Evolutionary conservation across 2,113 vertebrate genomes (phyloP).

Genomic region (Xyliphius kryptos): DNA sequence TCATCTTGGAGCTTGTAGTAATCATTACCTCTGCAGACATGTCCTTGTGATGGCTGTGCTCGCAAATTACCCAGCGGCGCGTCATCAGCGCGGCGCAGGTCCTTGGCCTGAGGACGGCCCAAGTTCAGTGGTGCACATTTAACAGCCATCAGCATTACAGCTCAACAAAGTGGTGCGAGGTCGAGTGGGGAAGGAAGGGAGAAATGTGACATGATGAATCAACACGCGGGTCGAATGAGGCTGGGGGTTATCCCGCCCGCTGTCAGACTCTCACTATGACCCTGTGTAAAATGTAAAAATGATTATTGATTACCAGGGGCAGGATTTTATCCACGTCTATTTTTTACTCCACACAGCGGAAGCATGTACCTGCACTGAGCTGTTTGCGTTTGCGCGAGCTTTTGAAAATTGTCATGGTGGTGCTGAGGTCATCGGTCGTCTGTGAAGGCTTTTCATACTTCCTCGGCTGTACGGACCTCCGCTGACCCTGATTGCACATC

Average conservation of each 20-base stretch:
- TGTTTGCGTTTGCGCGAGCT: too few species aligned
- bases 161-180: constrained; percentile 30
- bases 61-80: constrained; percentile 37
- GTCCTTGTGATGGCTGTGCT: constrained; percentile 36
- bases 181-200: constrained; percentile 2
- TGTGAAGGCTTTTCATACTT: constrained; percentile 2
- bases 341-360: too few species aligned
- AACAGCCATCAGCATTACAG: constrained; percentile 39
- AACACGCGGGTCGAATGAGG: constrained; percentile 22
- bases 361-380: too few species aligned
- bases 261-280: too few species aligned
- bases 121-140: constrained; percentile 39
- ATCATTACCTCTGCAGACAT: constrained; percentile 30
- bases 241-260: neutral
- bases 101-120: constrained; percentile 37
- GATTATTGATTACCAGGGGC: too few species aligned
- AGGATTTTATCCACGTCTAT: too few species aligned
- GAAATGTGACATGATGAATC: constrained; percentile 13
- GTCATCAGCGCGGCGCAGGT: constrained; percentile 32
- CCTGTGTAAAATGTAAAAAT: too few species aligned
- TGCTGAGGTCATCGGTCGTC: constrained; percentile 14
- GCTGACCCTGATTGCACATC: constrained; percentile 14
- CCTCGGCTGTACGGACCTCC: constrained; percentile 8
- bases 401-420: too few species aligned
- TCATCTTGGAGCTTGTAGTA: constrained; percentile 29